Evolutionary conservation across 2,113 vertebrate species (phyloP).

Genomic region (Ammodytes marinus): DNA sequence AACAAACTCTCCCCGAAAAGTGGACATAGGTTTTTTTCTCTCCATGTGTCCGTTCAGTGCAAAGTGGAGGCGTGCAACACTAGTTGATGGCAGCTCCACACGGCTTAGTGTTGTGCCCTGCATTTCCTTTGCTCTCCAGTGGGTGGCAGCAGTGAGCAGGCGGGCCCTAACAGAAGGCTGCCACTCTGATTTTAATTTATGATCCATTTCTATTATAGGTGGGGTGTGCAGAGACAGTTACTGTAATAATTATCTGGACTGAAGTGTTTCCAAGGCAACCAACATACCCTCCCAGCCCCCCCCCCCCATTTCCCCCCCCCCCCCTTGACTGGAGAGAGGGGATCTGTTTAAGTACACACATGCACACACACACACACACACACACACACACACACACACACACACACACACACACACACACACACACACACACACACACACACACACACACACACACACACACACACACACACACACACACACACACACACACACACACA

Average conservation of each 20-base stretch:
- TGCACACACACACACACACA: slow-evolving; percentile 48
- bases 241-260: slow-evolving; percentile 98
- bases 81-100: slow-evolving; percentile 18
- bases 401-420: not conserved
- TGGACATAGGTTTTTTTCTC: not conserved
- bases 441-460: slow-evolving; percentile 49
- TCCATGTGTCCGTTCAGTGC: slow-evolving; percentile 53
- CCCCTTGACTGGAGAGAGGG: slow-evolving; percentile 80
- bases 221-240: slow-evolving; percentile 98
- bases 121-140: slow-evolving; percentile 74
- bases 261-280: slow-evolving; percentile 98
- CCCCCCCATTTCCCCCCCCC: slow-evolving; percentile 41
- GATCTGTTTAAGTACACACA: slow-evolving; percentile 22
- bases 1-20: slow-evolving; percentile 17
- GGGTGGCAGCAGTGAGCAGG: slow-evolving; percentile 90
- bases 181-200: slow-evolving; percentile 95
- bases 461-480: not conserved
- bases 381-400: slow-evolving; percentile 49
- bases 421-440: slow-evolving; percentile 50
- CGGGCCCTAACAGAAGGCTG: slow-evolving; percentile 87
- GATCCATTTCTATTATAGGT: slow-evolving; percentile 99
- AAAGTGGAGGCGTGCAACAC: slow-evolving; percentile 3
- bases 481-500: slow-evolving; percentile 20
- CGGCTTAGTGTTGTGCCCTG: not conserved
- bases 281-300: slow-evolving; percentile 62